Evolutionary conservation across 2,113 vertebrate genomes (phyloP).

Genomic region (Procavia capensis): DNA sequence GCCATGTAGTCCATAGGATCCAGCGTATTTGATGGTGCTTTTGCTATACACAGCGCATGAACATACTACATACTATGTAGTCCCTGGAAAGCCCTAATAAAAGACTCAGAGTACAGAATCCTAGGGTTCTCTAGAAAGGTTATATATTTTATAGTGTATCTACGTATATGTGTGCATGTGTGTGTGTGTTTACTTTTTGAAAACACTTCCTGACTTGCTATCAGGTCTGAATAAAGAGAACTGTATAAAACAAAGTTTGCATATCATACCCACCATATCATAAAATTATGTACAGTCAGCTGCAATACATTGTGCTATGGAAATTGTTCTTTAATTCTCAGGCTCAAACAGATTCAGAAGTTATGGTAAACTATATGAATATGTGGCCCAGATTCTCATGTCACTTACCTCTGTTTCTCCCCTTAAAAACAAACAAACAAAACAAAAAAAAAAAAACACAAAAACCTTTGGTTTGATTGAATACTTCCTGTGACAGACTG

Average conservation of each 20-base stretch:
- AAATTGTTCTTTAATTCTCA: background rate
- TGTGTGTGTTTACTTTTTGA: background rate
- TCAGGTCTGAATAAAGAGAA: background rate
- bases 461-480: background rate
- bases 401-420: background rate
- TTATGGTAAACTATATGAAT: background rate
- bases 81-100: background rate
- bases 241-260: background rate
- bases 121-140: background rate
- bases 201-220: background rate
- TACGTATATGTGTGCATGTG: too few species aligned
- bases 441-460: background rate
- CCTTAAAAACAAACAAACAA: background rate
- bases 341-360: background rate
- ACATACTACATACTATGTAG: background rate
- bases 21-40: background rate
- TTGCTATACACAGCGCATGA: background rate
- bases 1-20: background rate
- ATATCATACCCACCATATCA: background rate
- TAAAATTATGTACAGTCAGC: background rate
- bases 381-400: background rate
- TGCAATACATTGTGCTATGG: background rate
- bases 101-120: background rate
- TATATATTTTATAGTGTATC: background rate
- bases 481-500: background rate